Evolutionary conservation across 2,888 invertebrate genomes (phyloP), one percentile per base, ranked within the genome.

Genomic region (Eurytoma californica): DNA sequence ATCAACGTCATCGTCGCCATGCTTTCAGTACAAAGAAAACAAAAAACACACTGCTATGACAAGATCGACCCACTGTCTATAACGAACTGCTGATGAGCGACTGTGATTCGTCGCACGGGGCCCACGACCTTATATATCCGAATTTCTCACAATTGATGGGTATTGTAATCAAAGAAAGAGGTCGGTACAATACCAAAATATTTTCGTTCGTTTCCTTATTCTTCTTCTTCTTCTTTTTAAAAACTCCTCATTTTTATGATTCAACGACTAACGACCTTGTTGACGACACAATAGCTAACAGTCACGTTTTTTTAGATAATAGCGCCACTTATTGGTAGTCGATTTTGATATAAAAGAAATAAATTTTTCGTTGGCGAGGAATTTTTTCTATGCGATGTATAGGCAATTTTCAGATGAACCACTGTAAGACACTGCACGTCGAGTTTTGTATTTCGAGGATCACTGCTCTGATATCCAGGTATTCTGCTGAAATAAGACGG

Each of bases 191-290:
- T 60, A 9, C 3, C 13, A 24, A 24, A 24, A 7, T 0, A 7
- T 39, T 39, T 39, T 39, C 39, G 5, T 4, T 39, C 39, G 39
- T 7, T 28, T 28, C 12, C 30, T 58, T 39, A 39, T 16, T 39
- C n/a, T 60, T 49, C 70, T 7, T 28, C 24, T 72, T 30, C 13
- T 60, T 49, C 24, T 16, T 49, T 24, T 60, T 1, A 49, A 28
- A 47, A 60, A 49, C 60, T 60, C 39, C 30, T 24, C 24, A 2
- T 24, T 20, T 49, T 49, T 47, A 47, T 66, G 65, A 7, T 39
- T 18, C 39, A 18, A 66, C 65, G 49, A 49, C 49, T 20, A 49
- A 66, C 24, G 51, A 51, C 66, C 66, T 66, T 24, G 66, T 14
- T 18, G 51, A 51, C 16, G 16, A n/a, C 18, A 49, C 20, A 24